phyloP scores from a whole-genome alignment of 2,888 invertebrate species.

The Heliconius ethilla region DNA sequence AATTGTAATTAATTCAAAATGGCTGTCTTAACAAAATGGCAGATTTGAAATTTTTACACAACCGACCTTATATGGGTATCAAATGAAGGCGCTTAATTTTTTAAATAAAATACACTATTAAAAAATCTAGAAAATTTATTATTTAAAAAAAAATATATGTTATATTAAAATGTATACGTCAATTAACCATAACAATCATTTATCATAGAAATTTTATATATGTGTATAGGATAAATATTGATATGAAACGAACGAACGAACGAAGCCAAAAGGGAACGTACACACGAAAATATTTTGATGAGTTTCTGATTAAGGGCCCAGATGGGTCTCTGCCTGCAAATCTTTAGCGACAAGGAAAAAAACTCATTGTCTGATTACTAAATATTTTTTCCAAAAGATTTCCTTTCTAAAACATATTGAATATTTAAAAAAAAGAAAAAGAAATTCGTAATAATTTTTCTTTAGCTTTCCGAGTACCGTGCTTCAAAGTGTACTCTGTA shows the following conservation, averaged over 20 bases:
- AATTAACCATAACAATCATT: neutral
- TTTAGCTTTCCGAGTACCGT: neutral
- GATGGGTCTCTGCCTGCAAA: neutral
- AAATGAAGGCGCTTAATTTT: too few species aligned
- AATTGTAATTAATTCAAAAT: too few species aligned
- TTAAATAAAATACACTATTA: too few species aligned
- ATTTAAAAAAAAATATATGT: too few species aligned
- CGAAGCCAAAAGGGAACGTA: neutral
- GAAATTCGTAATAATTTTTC: neutral
- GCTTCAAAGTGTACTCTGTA: neutral
- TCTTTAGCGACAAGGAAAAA: conserved; percentile 15
- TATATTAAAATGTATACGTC: neutral
- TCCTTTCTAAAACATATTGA: conserved; percentile 4
- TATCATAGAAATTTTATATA: neutral
- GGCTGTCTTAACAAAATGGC: too few species aligned
- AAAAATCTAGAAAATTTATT: too few species aligned
- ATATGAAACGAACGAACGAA: conserved; percentile 1
- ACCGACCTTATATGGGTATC: too few species aligned
- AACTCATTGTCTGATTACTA: neutral
- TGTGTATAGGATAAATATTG: neutral
- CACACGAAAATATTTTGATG: conserved; percentile 26
- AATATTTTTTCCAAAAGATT: conserved; percentile 10
- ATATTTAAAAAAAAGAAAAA: neutral
- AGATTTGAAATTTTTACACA: too few species aligned
- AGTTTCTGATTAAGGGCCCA: conserved; percentile 26